Conservation (phyloP, 2,888 invertebrate genomes). For the Microctonus hyperodae region DNA sequence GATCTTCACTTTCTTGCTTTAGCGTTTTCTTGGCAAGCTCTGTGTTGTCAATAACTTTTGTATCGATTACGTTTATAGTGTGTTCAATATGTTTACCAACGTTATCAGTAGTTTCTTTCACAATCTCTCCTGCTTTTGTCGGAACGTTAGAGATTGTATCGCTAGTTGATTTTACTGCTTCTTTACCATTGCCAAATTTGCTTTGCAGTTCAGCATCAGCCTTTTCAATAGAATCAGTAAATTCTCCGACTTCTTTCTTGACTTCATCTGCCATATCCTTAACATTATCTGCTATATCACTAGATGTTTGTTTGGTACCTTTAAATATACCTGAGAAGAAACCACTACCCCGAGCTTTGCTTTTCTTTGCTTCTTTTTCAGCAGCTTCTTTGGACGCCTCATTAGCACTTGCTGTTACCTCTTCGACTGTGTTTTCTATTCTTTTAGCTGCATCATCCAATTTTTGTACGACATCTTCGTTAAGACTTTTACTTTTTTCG, state of each 20-base stretch:
- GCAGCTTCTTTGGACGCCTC: conserved; percentile 35
- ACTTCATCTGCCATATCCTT: conserved; percentile 37
- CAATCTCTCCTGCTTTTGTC: conserved; percentile 63
- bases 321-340: conserved; percentile 52
- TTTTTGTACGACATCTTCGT: too few species aligned
- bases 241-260: conserved; percentile 36
- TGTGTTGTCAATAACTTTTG: conserved; percentile 31
- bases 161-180: conserved; percentile 52
- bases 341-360: conserved; percentile 46
- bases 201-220: conserved; percentile 26
- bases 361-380: conserved; percentile 43
- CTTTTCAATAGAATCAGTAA: conserved; percentile 25
- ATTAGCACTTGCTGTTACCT: background rate
- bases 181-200: conserved; percentile 28
- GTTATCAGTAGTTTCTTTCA: conserved; percentile 51
- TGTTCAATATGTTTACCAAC: conserved; percentile 23
- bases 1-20: conserved; percentile 25
- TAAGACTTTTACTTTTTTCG: too few species aligned
- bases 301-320: conserved; percentile 45
- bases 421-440: background rate
- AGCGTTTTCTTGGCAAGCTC: conserved; percentile 33
- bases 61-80: conserved; percentile 33
- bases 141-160: conserved; percentile 63
- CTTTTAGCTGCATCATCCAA: too few species aligned
- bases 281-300: conserved; percentile 39